phyloP scores from a whole-genome alignment of 2,797 vertebrate genomes.

The Enteromius fasciolatus region DNA sequence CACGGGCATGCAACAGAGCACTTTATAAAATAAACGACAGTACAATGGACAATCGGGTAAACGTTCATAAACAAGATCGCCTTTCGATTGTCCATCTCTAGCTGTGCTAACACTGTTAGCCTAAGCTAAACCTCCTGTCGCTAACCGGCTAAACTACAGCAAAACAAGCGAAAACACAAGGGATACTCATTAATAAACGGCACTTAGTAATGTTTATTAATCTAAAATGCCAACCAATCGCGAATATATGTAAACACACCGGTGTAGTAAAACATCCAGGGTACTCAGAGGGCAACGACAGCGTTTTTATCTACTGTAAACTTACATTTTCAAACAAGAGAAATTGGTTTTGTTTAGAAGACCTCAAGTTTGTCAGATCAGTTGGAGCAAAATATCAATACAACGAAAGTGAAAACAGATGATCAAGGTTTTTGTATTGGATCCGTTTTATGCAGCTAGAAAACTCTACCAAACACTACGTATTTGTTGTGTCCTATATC shows the following conservation, averaged over 20 bases:
- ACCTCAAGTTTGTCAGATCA: background rate
- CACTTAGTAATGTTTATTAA: background rate
- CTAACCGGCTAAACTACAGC: constrained; percentile 36
- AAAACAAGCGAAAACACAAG: background rate
- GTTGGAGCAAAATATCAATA: background rate
- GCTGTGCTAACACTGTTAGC: constrained; percentile 20
- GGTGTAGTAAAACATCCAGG: background rate
- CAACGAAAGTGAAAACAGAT: background rate
- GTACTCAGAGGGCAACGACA: background rate
- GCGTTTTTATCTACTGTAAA: background rate
- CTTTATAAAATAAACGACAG: background rate
- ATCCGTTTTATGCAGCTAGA: background rate
- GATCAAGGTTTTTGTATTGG: background rate
- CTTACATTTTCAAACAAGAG: background rate
- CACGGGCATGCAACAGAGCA: background rate
- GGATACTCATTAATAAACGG: background rate
- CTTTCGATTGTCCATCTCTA: background rate
- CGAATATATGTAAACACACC: background rate
- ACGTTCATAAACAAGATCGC: background rate
- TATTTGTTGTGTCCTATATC: background rate
- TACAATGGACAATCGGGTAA: background rate
- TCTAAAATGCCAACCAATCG: background rate
- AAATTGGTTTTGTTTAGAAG: background rate
- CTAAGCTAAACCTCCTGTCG: constrained; percentile 14
- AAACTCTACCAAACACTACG: background rate